phyloP scores from a whole-genome alignment of 2,797 vertebrate genomes.

The Tinamus major region DNA sequence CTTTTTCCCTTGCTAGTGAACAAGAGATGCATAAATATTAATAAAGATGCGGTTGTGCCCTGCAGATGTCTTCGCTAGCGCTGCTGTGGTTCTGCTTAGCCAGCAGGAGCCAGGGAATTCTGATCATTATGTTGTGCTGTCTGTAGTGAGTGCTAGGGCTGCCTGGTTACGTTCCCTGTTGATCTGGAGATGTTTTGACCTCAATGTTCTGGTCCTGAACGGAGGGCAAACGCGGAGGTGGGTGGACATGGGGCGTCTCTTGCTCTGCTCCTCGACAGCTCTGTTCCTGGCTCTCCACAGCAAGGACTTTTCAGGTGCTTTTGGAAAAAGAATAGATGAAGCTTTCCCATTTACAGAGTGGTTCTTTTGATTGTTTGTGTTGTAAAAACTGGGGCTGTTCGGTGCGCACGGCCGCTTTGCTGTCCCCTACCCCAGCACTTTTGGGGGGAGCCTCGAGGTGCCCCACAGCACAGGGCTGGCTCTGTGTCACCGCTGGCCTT shows the following conservation, averaged over 20 bases:
- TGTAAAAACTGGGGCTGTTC: not conserved
- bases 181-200: not conserved
- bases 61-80: not conserved
- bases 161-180: not conserved
- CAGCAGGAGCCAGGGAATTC: not conserved
- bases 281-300: not conserved
- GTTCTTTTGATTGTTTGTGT: no score
- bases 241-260: rapidly evolving
- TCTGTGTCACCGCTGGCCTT: not conserved
- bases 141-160: not conserved
- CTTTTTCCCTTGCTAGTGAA: not conserved
- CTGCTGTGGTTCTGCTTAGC: not conserved
- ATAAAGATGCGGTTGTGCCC: not conserved
- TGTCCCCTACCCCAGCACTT: not conserved
- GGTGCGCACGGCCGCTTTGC: not conserved
- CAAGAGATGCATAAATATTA: not conserved
- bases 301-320: not conserved
- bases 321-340: not conserved
- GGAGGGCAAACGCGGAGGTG: not conserved
- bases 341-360: not conserved
- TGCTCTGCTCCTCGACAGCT: not conserved
- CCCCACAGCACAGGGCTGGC: rapidly evolving
- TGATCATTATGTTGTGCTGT: rapidly evolving
- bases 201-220: not conserved
- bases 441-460: no score